Percentiles rank a stretch among this genome's conserved stretches.
Evolutionary conservation across 2,797 vertebrate species (phyloP).

Genomic region (Manis crassicaudata): DNA sequence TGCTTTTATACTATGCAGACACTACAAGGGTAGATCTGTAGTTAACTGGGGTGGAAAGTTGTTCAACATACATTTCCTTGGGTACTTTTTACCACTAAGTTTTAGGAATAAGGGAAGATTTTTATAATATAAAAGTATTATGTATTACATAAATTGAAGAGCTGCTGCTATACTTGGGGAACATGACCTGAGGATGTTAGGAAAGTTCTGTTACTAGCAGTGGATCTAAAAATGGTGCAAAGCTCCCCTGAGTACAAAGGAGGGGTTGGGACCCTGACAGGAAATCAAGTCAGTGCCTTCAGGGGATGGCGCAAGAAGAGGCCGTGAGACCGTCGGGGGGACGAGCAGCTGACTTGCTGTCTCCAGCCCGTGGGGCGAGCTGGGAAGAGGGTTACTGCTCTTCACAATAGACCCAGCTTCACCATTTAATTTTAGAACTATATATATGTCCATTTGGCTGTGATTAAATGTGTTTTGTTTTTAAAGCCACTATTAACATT

Average conservation of each 20-base stretch:
- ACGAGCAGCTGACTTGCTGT: too few relatives aligned
- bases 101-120: not conserved
- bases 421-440: not conserved
- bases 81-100: not conserved
- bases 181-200: not conserved
- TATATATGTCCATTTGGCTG: not conserved
- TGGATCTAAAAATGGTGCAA: not conserved
- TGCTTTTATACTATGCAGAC: not conserved
- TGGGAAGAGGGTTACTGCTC: rapidly evolving
- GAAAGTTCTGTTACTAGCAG: not conserved
- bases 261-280: not conserved
- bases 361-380: rapidly evolving
- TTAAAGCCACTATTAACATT: not conserved
- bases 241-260: too few relatives aligned
- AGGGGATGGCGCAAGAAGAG: not conserved
- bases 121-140: not conserved
- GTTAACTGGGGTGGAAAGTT: not conserved
- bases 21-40: rapidly evolving
- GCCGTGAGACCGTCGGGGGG: too few relatives aligned
- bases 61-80: not conserved
- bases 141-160: not conserved
- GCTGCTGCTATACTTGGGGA: not conserved
- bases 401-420: not conserved
- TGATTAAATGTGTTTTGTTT: not conserved
- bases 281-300: not conserved